Percentiles rank a stretch among this genome's conserved stretches.
These are phyloP conservation scores for Gallinago media DNA, from an alignment of 2,113 vertebrate genomes.

Conservation along the genomic window DNA sequence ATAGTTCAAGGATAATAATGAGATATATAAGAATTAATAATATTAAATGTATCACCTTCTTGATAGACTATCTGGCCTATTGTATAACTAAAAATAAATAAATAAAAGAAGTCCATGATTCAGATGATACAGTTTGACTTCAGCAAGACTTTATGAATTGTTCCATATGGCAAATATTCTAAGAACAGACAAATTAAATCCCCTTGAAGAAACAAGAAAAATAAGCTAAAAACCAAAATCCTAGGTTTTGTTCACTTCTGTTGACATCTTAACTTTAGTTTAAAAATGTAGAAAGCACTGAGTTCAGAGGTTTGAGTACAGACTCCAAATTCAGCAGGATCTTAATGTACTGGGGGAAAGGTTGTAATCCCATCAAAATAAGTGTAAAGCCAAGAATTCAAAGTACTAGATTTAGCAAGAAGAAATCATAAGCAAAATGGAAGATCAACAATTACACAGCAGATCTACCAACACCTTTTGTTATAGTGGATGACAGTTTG, in stretches of 20 bases:
- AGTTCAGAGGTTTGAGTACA: not conserved
- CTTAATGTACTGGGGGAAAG: not conserved
- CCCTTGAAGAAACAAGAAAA: not conserved
- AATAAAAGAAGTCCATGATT: not conserved
- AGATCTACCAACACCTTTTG: not conserved
- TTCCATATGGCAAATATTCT: not conserved
- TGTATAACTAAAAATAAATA: not conserved
- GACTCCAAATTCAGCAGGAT: not conserved
- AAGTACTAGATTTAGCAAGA: not conserved
- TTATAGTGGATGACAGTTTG: not conserved
- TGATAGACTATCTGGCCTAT: not conserved
- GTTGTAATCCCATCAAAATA: not conserved
- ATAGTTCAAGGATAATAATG: not conserved
- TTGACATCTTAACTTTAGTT: not conserved
- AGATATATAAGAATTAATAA: not conserved
- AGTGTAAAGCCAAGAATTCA: not conserved
- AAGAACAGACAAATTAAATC: not conserved
- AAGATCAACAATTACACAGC: not conserved
- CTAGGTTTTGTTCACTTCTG: not conserved
- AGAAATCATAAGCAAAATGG: not conserved
- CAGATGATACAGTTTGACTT: not conserved
- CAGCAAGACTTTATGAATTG: not conserved
- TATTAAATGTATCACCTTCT: not conserved
- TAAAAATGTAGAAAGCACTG: not conserved
- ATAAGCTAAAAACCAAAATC: not conserved